Evolutionary conservation across 2,797 vertebrate species (phyloP), one percentile per base, ranked within the genome.

Genomic region (Labeo calbasu): DNA sequence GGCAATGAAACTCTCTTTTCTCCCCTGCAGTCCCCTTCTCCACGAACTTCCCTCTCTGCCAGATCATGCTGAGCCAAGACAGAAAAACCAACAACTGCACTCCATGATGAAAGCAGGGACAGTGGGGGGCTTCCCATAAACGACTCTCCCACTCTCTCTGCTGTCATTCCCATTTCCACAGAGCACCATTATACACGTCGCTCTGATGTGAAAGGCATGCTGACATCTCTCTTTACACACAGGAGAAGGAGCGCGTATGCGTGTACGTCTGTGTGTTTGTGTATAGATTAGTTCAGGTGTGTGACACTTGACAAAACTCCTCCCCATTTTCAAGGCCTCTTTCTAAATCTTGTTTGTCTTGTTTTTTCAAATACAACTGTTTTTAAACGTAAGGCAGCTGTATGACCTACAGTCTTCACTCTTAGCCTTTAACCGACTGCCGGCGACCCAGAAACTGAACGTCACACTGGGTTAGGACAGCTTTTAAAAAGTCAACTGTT

Each of bases 81-180:
- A 88, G 90, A 93, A 92, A 93, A 94, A 94, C 90, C 89, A 94
- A 95, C 93, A 94, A 93, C 91, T 93, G 92, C 79, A 85, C 89
- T 83, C 78, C 85, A 85, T 80, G 93, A 94, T 94, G 91, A 95
- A 95, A 94, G 93, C 90, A 91, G 86, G 77, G 72, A 77, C 77
- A 63, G 48, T 77, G 36, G 51, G 72, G 79, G 79, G 82, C 81
- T 63, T 76, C 85, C 72, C 76, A 84, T 84, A 87, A 70, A 81
- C 32, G 19, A 53, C 79, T 78, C 76, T 81, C 73, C 63, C 80
- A 78, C 70, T 82, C 57, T 71, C 57, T 82, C 51, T 70, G 85
- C 89, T 92, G 92, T 92, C 90, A 89, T 88, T 90, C 88, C 83
- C 73, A 89, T 86, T 85, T 84, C 84, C 78, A 87, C 84, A 85